Evolutionary conservation across 2,797 vertebrate species (phyloP).

Genomic region (Spondyliosoma cantharus): DNA sequence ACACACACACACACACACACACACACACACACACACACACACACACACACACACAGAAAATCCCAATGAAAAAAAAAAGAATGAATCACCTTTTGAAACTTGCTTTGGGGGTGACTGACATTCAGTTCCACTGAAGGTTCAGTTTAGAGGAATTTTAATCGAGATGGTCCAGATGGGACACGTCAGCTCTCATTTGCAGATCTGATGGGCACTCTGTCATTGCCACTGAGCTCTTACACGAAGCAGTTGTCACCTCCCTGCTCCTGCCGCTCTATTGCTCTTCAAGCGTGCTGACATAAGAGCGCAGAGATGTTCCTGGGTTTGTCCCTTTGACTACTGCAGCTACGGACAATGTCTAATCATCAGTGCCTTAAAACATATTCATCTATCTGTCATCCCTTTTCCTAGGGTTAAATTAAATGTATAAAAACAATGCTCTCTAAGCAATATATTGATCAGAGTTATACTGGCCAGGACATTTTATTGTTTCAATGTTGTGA

Average conservation of each 20-base stretch:
- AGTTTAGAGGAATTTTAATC: constrained; percentile 49
- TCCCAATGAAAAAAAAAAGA: constrained; percentile 19
- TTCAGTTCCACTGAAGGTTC: constrained; percentile 21
- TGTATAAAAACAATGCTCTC: background rate
- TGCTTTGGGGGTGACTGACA: constrained; percentile 24
- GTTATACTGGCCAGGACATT: background rate
- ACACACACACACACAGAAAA: constrained; percentile 14
- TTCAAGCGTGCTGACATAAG: constrained; percentile 9
- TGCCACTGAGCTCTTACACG: constrained; percentile 20
- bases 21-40: constrained; percentile 17
- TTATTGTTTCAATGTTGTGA: constrained; percentile 8
- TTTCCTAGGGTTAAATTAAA: constrained; percentile 6
- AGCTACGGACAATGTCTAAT: constrained; percentile 1
- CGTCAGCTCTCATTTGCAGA: constrained; percentile 28
- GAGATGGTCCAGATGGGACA: constrained; percentile 51
- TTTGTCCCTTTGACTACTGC: background rate
- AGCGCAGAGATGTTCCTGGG: background rate
- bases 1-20: constrained; percentile 5
- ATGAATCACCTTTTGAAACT: constrained; percentile 50
- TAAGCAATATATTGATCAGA: constrained; percentile 17
- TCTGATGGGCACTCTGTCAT: constrained; percentile 17
- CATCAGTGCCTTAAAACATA: background rate
- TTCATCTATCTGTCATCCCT: background rate
- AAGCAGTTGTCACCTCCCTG: constrained; percentile 5
- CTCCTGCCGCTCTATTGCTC: background rate